These are phyloP conservation scores for Plagodis dolabraria DNA, from an alignment of 2,888 invertebrate genomes.

Conservation along the genomic window DNA sequence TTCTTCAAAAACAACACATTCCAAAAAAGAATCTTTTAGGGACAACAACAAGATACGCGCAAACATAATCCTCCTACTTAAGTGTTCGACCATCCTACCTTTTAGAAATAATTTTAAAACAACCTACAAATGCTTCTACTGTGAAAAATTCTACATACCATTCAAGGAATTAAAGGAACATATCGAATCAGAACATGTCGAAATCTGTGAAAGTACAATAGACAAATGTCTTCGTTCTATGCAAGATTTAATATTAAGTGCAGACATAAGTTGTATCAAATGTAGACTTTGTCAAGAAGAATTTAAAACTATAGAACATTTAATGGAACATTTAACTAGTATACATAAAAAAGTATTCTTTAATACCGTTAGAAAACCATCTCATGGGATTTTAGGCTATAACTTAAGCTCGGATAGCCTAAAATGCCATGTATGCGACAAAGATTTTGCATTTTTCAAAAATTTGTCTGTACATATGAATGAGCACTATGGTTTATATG, in stretches of 20 bases:
- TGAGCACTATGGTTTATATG: constrained; percentile 53
- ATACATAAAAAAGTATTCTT: constrained; percentile 33
- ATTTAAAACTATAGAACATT: constrained; percentile 36
- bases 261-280: constrained; percentile 40
- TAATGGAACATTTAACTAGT: constrained; percentile 37
- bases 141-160: constrained; percentile 33
- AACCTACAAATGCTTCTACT: constrained; percentile 38
- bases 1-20: not conserved
- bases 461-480: constrained; percentile 56
- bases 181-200: constrained; percentile 11
- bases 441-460: constrained; percentile 44
- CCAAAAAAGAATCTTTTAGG: constrained; percentile 8
- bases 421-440: constrained; percentile 39
- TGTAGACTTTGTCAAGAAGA: constrained; percentile 38
- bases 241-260: constrained; percentile 40
- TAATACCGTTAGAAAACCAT: constrained; percentile 30
- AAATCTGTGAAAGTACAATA: constrained; percentile 26
- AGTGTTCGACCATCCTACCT: constrained; percentile 18
- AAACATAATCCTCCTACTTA: constrained; percentile 12
- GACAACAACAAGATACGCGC: constrained; percentile 21
- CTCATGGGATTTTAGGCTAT: constrained; percentile 43
- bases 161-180: constrained; percentile 33
- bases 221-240: constrained; percentile 32
- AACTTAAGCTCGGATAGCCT: constrained; percentile 38
- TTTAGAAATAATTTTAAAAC: constrained; percentile 24